Evolutionary conservation across 2,797 vertebrate species (phyloP), one percentile per base, ranked within the genome.

Genomic region (Sebastes vulpes): DNA sequence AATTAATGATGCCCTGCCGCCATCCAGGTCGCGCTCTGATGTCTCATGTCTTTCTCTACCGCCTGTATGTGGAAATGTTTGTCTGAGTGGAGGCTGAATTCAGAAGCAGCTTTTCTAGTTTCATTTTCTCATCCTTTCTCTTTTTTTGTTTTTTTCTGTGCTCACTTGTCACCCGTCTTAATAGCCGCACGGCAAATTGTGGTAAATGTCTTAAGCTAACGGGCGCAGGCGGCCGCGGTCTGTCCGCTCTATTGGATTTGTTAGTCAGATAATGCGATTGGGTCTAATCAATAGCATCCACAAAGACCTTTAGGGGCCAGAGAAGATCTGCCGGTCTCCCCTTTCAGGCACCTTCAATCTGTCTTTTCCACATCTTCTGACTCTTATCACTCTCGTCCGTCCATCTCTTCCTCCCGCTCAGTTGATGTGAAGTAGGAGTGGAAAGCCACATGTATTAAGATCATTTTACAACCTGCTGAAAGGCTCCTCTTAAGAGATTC

Each of bases 261-360:
- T 91, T 74, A 92, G 95, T 95, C 88, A 90, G 92, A 94, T 96
- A 96, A 97, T 96, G 89, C 84, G 84, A 94, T 96, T 96, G 93
- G 80, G 68, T 70, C 91, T 93, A 91, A 96, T 96, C 96, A 92
- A 95, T 96, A 95, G 90, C 80, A 84, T 94, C 91, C 93, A 90
- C 94, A 90, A 89, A 94, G 93, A 95, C 95, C 95, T 95, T 92
- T 92, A 94, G 90, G 90, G 92, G 73, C 91, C 82, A 79, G 72
- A 82, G 81, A 78, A 85, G 84, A 94, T 92, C 84, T 60, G 70
- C 69, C 65, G 74, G 69, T 89, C 90, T 94, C 79, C 3, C 56
- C 64, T 90, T 90, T 85, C 84, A 84, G 80, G 29, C 79, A 54
- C 75, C 68, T 81, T 83, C 76, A 78, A 48, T 87, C 72, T 26